A percentile compares a stretch with the other conserved stretches of the same genome.
phyloP scores from a whole-genome alignment of 2,797 vertebrate species.

The Falco biarmicus region DNA sequence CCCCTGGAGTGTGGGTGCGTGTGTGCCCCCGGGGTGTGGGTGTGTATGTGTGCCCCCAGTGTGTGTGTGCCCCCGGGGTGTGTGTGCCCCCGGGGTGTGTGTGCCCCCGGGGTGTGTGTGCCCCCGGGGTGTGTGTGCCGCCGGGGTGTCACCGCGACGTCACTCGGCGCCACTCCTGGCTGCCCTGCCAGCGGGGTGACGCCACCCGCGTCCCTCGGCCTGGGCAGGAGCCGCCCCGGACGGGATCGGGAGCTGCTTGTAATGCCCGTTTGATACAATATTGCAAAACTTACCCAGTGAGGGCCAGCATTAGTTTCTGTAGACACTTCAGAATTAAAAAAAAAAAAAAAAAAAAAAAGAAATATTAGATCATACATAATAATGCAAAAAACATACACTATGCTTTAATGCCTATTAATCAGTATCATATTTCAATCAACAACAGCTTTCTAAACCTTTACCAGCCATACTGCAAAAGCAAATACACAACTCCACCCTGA shows the following conservation, averaged over 20 bases:
- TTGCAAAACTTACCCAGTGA: not conserved
- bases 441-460: not conserved
- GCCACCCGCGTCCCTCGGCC: not conserved
- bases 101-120: too few relatives aligned
- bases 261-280: not conserved
- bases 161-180: not conserved
- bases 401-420: not conserved
- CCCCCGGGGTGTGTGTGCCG: too few relatives aligned
- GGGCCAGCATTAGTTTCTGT: not conserved
- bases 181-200: not conserved
- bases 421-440: not conserved
- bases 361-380: not conserved
- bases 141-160: too few relatives aligned
- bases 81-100: too few relatives aligned
- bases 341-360: not conserved
- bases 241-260: fast-evolving
- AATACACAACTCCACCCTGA: not conserved
- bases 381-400: not conserved
- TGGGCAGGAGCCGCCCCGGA: not conserved
- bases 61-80: too few relatives aligned
- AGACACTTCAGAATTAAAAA: not conserved
- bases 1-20: too few relatives aligned
- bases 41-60: too few relatives aligned
- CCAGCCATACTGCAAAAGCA: not conserved
- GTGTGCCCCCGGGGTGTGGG: too few relatives aligned